Evolutionary conservation across 2,113 vertebrate species (phyloP), one percentile per base, ranked within the genome.

Genomic region (Leucopsar rothschildi): DNA sequence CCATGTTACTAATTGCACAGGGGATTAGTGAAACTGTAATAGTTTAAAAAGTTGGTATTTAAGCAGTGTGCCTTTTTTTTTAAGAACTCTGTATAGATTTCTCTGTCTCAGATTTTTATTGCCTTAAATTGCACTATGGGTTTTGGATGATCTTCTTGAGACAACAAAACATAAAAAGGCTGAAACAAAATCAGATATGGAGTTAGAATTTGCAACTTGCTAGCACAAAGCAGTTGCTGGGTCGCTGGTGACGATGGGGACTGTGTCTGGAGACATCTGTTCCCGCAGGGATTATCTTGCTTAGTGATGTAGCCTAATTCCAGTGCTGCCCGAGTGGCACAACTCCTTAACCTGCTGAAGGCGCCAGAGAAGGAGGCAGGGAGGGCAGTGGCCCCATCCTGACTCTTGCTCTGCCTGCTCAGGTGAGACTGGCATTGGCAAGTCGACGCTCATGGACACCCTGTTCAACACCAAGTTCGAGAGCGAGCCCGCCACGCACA

Each of bases 381-480:
- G 15, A 6, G 14, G n/a, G 45, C 52, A 8, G 2, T 18, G 0
- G 5, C 61, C 3, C 42, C 3, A 0, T 10, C 1, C 72, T 71
- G 56, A 88, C 0, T 0, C 14, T 24, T 5, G 15, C 24, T 93
- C 42, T 95, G 45, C 53, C 24, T 68, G 24, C 83, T 3, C 93
- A 98, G 98, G 98, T 0, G 98, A 98, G 79, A 98, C 98, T 0
- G 98, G 98, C 90, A 98, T 98, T 2, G 98, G 98, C 76, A 98
- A 98, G 86, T 98, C 98, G 1, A 98, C 98, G 0, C 69, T 98
- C 95, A 98, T 98, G 98, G 98, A 98, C 94, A 98, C 98, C 7
- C 96, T 98, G 86, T 98, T 98, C 97, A 98, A 98, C 66, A 98
- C 98, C 17, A 98, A 98, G 92, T 98, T 98, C 68, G 98, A 98